Percentiles rank a stretch among this genome's conserved stretches.
These are phyloP conservation scores for Cinclus cinclus DNA, from an alignment of 2,113 vertebrate genomes.

Conservation along the genomic window DNA sequence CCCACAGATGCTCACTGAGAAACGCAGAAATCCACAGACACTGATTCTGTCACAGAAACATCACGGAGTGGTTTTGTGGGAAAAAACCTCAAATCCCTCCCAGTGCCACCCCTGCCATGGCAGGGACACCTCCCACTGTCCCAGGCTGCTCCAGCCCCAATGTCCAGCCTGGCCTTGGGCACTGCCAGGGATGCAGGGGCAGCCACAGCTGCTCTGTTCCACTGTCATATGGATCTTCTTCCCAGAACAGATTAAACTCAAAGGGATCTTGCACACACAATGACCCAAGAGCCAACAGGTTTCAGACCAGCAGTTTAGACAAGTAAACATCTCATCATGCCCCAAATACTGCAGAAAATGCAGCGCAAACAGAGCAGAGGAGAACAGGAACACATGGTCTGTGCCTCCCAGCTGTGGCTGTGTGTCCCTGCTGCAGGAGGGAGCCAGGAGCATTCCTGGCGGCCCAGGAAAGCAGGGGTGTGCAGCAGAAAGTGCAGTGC, in stretches of 20 bases:
- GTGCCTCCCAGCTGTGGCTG: background rate
- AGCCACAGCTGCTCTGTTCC: background rate
- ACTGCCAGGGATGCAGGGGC: background rate
- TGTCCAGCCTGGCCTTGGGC: background rate
- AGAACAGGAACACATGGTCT: fast-evolving
- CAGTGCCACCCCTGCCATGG: background rate
- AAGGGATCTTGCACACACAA: background rate
- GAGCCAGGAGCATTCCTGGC: background rate
- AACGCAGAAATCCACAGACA: background rate
- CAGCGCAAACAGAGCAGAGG: background rate
- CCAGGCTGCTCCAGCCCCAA: background rate
- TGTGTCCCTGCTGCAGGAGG: background rate
- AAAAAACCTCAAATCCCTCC: fast-evolving
- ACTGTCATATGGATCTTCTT: background rate
- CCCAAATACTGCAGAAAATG: background rate
- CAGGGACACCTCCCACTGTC: background rate
- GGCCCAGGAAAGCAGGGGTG: background rate
- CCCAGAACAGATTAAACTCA: background rate
- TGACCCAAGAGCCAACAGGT: background rate
- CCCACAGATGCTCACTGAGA: background rate
- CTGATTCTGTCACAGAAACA: background rate
- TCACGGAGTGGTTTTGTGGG: background rate
- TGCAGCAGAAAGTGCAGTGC: background rate
- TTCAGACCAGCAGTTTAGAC: background rate
- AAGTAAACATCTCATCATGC: background rate